Percentiles rank a stretch among this genome's conserved stretches.
phyloP scores from a whole-genome alignment of 1,140 invertebrate species.

The Listronotus oregonensis region DNA sequence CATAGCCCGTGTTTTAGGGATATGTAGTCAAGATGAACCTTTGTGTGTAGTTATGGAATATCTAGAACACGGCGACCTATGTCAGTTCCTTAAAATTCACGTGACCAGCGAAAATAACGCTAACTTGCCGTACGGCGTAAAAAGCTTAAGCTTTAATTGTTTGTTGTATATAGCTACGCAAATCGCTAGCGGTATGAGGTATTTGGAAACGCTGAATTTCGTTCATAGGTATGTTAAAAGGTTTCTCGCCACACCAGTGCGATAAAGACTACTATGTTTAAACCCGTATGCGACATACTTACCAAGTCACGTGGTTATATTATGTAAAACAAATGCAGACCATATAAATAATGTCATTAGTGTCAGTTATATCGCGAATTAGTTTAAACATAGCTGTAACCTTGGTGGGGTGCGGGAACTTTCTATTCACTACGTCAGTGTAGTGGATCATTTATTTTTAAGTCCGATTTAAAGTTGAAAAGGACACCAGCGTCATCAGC shows the following conservation, averaged over 20 bases:
- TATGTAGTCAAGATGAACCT: constrained; percentile 81
- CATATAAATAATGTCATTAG: no score
- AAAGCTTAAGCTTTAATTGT: constrained; percentile 74
- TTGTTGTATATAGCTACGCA: constrained; percentile 82
- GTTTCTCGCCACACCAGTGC: background rate
- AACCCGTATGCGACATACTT: no score
- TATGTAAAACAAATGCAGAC: no score
- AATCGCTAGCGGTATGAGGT: constrained; percentile 86
- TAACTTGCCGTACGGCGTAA: constrained; percentile 65
- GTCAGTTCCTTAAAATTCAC: constrained; percentile 78
- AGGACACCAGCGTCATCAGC: no score
- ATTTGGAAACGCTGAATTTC: constrained; percentile 79
- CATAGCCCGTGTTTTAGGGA: constrained; percentile 84
- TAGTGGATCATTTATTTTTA: no score
- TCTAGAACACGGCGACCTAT: constrained; percentile 86
- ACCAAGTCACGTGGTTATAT: no score
- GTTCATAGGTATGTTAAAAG: constrained; percentile 64
- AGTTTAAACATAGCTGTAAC: no score
- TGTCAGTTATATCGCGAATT: no score
- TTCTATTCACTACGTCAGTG: no score
- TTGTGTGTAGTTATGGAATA: constrained; percentile 90
- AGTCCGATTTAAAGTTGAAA: no score
- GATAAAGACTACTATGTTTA: no score
- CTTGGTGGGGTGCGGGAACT: no score
- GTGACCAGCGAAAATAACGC: constrained; percentile 63